Conservation (phyloP, 2,113 vertebrate genomes). For the Orthonyx spaldingii region DNA sequence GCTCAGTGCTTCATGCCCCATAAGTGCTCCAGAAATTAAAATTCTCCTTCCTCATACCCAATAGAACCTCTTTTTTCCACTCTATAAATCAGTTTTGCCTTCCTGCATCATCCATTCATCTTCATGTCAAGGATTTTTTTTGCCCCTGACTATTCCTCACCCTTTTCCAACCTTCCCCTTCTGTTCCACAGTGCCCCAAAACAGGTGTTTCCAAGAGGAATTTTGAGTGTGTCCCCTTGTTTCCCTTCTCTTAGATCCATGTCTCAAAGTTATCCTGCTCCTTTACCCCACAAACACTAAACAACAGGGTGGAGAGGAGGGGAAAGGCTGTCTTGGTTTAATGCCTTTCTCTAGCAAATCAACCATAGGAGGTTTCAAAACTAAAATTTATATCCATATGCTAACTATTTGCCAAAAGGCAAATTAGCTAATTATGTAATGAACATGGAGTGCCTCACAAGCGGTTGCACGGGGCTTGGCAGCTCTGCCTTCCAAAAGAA, state of each 20-base stretch:
- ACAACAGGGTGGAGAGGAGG: neutral
- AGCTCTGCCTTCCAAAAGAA: constrained; percentile 7
- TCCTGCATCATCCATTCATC: neutral
- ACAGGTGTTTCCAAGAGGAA: neutral
- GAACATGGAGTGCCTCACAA: neutral
- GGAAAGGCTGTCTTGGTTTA: neutral
- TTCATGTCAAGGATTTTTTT: neutral
- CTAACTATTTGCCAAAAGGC: constrained; percentile 36
- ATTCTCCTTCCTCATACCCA: neutral
- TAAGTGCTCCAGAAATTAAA: neutral
- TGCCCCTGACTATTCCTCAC: neutral
- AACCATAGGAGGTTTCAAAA: neutral
- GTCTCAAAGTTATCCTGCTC: neutral
- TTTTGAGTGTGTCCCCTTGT: neutral
- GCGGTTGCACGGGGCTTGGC: neutral
- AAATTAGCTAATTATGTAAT: constrained; percentile 43
- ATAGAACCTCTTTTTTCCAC: neutral
- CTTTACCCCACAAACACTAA: neutral
- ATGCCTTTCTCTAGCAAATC: constrained; percentile 1
- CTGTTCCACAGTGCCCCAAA: neutral
- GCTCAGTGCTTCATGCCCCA: neutral
- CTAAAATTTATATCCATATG: constrained; percentile 41
- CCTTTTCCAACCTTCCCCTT: neutral
- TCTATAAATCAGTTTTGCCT: neutral
- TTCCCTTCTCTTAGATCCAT: neutral